Percentiles rank a stretch among this genome's conserved stretches.
phyloP scores from a whole-genome alignment of 1,140 invertebrate species.

The Orchesella cincta region DNA sequence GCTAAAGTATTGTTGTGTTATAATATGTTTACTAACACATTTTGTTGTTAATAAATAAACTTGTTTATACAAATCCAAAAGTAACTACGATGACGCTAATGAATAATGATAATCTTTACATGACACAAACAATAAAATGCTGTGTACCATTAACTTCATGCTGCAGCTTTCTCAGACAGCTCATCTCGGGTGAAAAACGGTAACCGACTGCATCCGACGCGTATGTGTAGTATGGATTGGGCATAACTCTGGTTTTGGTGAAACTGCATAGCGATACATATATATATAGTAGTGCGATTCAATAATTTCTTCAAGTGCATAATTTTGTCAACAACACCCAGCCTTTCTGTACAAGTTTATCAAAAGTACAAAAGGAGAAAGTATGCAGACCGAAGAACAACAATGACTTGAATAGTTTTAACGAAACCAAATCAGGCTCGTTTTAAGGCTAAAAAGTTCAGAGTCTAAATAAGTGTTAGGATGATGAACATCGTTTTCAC shows the following conservation, averaged over 20 bases:
- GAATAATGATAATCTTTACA: not conserved
- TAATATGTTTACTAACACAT: not conserved
- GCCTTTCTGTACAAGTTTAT: too few species aligned
- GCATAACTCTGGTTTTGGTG: too few species aligned
- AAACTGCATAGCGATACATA: too few species aligned
- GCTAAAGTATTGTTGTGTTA: not conserved
- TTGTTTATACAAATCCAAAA: too few species aligned
- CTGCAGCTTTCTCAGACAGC: not conserved
- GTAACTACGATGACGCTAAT: too few species aligned
- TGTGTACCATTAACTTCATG: not conserved
- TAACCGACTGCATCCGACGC: not conserved
- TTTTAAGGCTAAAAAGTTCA: not conserved
- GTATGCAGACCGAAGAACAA: not conserved
- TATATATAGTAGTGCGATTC: too few species aligned
- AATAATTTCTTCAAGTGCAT: too few species aligned
- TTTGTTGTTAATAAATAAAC: too few species aligned
- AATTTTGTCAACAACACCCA: too few species aligned
- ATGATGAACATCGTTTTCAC: not conserved
- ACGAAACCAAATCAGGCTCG: not conserved
- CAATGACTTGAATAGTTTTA: not conserved
- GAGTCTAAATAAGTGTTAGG: not conserved
- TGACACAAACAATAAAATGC: not conserved
- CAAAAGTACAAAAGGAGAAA: too few species aligned
- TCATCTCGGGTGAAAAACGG: not conserved
- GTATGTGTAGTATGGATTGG: too few species aligned